Evolutionary conservation across 2,888 invertebrate genomes (phyloP).

Genomic region (Lampropteryx suffumata): DNA sequence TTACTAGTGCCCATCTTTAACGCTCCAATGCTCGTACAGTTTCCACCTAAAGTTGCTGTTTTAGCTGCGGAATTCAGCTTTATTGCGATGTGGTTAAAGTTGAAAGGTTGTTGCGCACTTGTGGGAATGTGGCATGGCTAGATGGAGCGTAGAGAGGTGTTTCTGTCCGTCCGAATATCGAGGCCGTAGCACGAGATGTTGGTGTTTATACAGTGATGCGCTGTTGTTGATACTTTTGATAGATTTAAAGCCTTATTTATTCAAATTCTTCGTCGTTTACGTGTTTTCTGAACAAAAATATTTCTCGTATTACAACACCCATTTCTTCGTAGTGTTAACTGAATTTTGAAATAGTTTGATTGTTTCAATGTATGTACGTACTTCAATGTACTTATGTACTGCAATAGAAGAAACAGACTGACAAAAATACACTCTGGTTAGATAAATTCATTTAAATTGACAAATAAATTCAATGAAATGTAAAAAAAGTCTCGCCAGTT

Average conservation of each 20-base stretch:
- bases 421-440: no score
- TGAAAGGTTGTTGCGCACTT: constrained; percentile 25
- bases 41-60: constrained; percentile 7
- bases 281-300: no score
- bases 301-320: no score
- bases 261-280: no score
- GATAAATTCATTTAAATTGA: no score
- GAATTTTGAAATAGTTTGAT: no score
- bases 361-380: no score
- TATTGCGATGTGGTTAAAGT: constrained; percentile 19
- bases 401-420: no score
- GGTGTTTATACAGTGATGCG: constrained; percentile 40
- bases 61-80: constrained; percentile 14
- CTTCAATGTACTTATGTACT: no score
- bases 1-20: constrained; percentile 29
- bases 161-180: constrained; percentile 68
- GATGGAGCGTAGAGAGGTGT: constrained; percentile 65
- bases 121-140: constrained; percentile 61
- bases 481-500: no score
- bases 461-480: no score
- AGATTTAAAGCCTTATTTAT: not conserved
- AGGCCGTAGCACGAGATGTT: constrained; percentile 69
- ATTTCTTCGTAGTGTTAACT: no score
- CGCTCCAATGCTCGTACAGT: constrained; percentile 29
- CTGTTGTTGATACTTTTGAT: constrained; percentile 52